Evolutionary conservation across 2,113 vertebrate species (phyloP).

Genomic region (Sander lucioperca): DNA sequence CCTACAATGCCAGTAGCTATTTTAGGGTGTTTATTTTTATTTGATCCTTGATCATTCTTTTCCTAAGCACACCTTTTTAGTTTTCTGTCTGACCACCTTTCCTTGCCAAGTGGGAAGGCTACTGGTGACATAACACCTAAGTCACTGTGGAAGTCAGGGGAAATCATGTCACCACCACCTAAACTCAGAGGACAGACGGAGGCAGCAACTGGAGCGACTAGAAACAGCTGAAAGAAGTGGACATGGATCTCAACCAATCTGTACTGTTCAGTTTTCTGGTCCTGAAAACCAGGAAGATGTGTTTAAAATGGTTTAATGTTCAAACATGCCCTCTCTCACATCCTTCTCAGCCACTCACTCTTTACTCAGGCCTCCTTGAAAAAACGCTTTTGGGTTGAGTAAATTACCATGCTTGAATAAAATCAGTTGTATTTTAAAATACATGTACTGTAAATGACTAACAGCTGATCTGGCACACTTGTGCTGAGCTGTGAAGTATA

Average conservation of each 20-base stretch:
- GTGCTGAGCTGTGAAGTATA: slow-evolving; percentile 26
- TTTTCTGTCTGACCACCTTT: slow-evolving; percentile 9
- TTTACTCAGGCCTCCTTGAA: not conserved
- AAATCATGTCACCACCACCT: slow-evolving; percentile 61
- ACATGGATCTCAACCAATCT: slow-evolving; percentile 22
- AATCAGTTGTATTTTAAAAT: slow-evolving; percentile 21
- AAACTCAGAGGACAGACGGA: slow-evolving; percentile 42
- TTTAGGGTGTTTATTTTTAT: not conserved
- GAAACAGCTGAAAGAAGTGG: slow-evolving; percentile 38
- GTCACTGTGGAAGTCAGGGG: slow-evolving; percentile 48
- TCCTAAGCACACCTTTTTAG: not conserved
- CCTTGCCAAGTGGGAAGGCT: slow-evolving; percentile 19
- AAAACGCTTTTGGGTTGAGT: not conserved
- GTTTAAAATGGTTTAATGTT: slow-evolving; percentile 46
- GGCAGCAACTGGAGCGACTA: slow-evolving; percentile 16
- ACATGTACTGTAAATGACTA: slow-evolving; percentile 5
- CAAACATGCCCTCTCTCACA: not conserved
- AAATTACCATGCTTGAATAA: slow-evolving; percentile 33
- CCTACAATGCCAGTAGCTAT: not conserved
- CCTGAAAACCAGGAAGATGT: slow-evolving; percentile 6
- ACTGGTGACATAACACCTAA: slow-evolving; percentile 56
- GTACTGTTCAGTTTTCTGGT: slow-evolving; percentile 13
- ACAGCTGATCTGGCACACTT: slow-evolving; percentile 23
- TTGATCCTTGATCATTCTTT: slow-evolving; percentile 24
- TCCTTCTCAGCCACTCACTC: not conserved